Base-by-base conservation (phyloP, 2,113 vertebrate species). In the Oryzias javanicus region DNA sequence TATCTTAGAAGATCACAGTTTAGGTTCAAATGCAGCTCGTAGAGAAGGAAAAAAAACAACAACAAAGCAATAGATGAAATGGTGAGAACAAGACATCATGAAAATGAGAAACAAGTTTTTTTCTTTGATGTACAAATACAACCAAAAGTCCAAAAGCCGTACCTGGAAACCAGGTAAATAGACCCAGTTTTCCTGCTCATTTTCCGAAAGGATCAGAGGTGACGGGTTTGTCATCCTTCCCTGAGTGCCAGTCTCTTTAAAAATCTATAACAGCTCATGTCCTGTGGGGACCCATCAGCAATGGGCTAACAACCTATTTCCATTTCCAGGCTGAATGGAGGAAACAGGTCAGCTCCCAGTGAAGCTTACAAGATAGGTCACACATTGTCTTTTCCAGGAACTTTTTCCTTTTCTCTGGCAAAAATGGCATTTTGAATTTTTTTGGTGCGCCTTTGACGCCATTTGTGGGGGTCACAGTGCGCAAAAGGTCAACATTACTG, bases 261-360 rank as follows among this genome's bases (percentile, higher is more conserved):
- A 78, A 83, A 81, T 69, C 78, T 64, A 78, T 83, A 68, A 78
- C 62, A 69, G 73, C 58, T 22, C 3, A 17, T 50, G 60, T 81
- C 70, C 80, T 81, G 80, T 74, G 55, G 82, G 83, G 82, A 76
- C 78, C 65, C 61, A 70, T 60, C 67, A 79, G 77, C 67, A 63
- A 72, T 42, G 73, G 40, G 54, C 57, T 55, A 42, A 22, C 55
- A 69, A 62, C 46, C 79, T 82, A 84, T 82, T 86, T 84, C 68
- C 70, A 58, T 51, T 67, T 64, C 44, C 49, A 55, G 27, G 65
- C 65, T 42, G 57, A 70, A 60, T 61, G 22, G 59, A 74, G 65
- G 64, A 82, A 84, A 76, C 72, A 72, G 84, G 79, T 82, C 77
- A 72, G 64, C 52, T 80, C 81, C 70, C 76, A 72, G 60, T 56